Conservation (phyloP, 1,140 invertebrate species). For the Drosophila grimshawi region DNA sequence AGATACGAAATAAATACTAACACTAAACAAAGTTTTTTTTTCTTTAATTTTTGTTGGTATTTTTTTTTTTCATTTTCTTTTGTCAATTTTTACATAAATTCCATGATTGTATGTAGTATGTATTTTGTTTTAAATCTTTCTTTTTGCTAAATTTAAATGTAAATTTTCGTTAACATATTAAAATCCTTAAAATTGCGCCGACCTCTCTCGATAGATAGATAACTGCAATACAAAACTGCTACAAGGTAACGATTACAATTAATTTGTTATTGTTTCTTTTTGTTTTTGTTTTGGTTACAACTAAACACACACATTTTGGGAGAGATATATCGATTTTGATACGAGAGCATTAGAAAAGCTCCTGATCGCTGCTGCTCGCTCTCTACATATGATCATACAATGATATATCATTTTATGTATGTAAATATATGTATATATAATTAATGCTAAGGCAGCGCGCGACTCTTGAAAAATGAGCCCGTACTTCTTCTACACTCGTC, state of each 20-base stretch:
- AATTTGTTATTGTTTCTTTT: constrained; percentile 45
- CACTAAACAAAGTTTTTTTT: constrained; percentile 48
- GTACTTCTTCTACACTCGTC: constrained; percentile 44
- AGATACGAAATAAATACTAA: constrained; percentile 35
- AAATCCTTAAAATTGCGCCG: constrained; percentile 61
- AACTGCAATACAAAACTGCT: constrained; percentile 67
- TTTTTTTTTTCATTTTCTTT: constrained; percentile 28
- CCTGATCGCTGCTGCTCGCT: constrained; percentile 8
- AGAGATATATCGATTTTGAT: constrained; percentile 51
- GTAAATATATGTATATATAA: constrained; percentile 35
- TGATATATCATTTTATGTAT: constrained; percentile 29
- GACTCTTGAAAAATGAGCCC: constrained; percentile 46
- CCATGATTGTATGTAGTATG: constrained; percentile 54
- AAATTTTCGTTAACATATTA: constrained; percentile 73
- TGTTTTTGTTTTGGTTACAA: constrained; percentile 47
- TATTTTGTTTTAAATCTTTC: constrained; percentile 63
- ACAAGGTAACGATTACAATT: constrained; percentile 69
- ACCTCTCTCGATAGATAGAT: constrained; percentile 41
- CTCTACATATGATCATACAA: not conserved
- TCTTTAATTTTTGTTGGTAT: constrained; percentile 32
- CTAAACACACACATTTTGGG: constrained; percentile 56
- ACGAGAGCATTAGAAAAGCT: constrained; percentile 29
- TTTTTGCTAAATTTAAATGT: constrained; percentile 73
- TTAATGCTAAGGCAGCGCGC: constrained; percentile 62
- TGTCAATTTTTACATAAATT: constrained; percentile 61